Evolutionary conservation across 2,113 vertebrate genomes (phyloP), one percentile per base, ranked within the genome.

Genomic region (Glaucomys volans): DNA sequence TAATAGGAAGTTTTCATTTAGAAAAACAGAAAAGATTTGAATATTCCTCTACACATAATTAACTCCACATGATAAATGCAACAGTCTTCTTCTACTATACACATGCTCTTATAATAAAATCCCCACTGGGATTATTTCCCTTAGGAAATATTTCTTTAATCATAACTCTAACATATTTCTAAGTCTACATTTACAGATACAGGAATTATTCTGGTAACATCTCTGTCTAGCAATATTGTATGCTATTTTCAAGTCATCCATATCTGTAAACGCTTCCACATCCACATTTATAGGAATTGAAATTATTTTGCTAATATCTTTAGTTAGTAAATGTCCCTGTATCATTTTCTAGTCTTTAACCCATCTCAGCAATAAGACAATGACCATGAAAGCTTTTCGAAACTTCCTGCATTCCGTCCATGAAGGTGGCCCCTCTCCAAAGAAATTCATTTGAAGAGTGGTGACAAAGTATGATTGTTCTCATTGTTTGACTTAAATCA

Each of bases 401-500:
- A 97, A 85, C 35, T 54, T 62, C 18, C 40, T 88, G 5, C 62
- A 81, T 80, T 89, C 95, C 32, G 35, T 71, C 69, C 79, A n/a
- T 4, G 32, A 35, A 94, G 26, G 18, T 47, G 32, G 5, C 8
- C 66, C 59, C 64, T 87, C 40, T 47, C 52, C 0, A 30, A 69
- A 22, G 96, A 37, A 96, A 81, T 18, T 96, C 14, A 44, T 81
- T 96, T 91, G 54, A 72, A 2, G 54, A 76, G 7, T 79, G 76
- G n/a, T 94, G 85, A 91, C 66, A 97, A 95, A 40, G 62, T 96
- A 16, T 67, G 37, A 95, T 74, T 95, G 13, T 85, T 52, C 83
- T 91, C 30, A 26, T 86, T 90, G 17, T 94, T 97, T 95, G 76
- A 95, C n/a, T 97, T 95, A 81, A 12, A 97, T 96, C 28, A 97